Base-by-base conservation (phyloP, 92 coral and sea anemone species). In the Bergia puertoricense region DNA sequence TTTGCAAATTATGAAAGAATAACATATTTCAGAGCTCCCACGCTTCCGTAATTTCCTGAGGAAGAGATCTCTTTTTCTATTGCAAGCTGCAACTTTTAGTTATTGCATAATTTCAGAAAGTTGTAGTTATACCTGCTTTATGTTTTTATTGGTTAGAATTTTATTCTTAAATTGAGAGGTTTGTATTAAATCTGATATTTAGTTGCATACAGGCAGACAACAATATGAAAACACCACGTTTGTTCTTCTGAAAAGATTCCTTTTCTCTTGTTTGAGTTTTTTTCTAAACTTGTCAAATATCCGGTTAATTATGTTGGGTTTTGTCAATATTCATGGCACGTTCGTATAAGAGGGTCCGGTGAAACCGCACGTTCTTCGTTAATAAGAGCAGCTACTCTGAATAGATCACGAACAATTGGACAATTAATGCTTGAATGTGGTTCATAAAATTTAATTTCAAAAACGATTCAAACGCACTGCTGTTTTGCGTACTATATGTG, bases 31-130 rank as follows among this genome's bases (percentile, higher is more conserved):
- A 4, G 20, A 73, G 37, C 77, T 73, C 13, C 43, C 43, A 73
- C 41, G 77, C 15, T 73, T 73, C 42, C 77, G 40, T 73, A 20
- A 73, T 16, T 73, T 73, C 77, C 77, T 36, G 77, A 73, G n/a
- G 77, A 13, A n/a, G 39, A 69, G 22, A n/a, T 69, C 74, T 2
- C 43, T 15, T 36, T 73, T 14, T 23, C 40, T 73, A 69, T 18
- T 5, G 36, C 22, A 66, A 66, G 36, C 72, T 66, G 72, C 22
- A 66, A n/a, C 30, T 6, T 69, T 38, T 69, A 30, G 30, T 30
- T 30, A 69, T 16, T 22, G 36, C 30, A n/a, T 69, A 69, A 69
- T n/a, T 11, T 54, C 51, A 4, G 51, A 8, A 46, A 4, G 8
- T 1, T 7, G 8, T 6, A 4, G 54, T 4, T 23, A 23, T 7